Conservation (phyloP, 2,888 invertebrate genomes). For the Oscheius sp. region DNA sequence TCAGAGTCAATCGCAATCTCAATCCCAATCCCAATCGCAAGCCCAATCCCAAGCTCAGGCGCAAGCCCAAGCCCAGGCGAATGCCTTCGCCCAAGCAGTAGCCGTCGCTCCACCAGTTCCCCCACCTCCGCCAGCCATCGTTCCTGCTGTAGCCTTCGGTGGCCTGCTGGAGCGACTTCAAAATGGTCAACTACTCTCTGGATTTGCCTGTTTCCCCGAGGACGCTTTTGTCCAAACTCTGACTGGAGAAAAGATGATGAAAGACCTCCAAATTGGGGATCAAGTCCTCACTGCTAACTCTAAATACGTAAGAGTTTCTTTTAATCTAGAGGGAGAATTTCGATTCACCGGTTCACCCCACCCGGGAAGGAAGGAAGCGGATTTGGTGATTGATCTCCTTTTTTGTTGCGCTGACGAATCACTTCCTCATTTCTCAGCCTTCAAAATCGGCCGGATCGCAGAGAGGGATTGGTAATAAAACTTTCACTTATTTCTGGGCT, state of each 20-base stretch:
- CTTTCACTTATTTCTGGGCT: no score
- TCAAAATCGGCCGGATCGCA: no score
- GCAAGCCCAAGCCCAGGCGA: not conserved
- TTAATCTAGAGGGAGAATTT: no score
- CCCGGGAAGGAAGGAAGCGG: no score
- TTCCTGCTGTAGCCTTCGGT: not conserved
- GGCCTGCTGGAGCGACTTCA: not conserved
- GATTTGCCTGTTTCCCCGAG: constrained; percentile 43
- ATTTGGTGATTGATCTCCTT: no score
- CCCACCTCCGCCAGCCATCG: no score
- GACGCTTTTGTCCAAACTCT: constrained; percentile 50
- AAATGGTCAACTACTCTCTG: no score
- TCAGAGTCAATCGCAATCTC: not conserved
- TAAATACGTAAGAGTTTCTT: constrained; percentile 1
- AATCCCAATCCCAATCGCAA: not conserved
- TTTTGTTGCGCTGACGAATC: no score
- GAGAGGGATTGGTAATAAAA: no score
- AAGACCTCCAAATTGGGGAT: constrained; percentile 43
- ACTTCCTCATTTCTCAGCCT: no score
- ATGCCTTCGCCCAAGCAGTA: not conserved
- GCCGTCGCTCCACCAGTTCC: no score
- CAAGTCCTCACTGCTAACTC: constrained; percentile 41
- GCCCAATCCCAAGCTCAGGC: not conserved
- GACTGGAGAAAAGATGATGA: constrained; percentile 43
- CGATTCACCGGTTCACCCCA: no score